Evolutionary conservation across 2,888 invertebrate species (phyloP).

Genomic region (Abscondita cerata): DNA sequence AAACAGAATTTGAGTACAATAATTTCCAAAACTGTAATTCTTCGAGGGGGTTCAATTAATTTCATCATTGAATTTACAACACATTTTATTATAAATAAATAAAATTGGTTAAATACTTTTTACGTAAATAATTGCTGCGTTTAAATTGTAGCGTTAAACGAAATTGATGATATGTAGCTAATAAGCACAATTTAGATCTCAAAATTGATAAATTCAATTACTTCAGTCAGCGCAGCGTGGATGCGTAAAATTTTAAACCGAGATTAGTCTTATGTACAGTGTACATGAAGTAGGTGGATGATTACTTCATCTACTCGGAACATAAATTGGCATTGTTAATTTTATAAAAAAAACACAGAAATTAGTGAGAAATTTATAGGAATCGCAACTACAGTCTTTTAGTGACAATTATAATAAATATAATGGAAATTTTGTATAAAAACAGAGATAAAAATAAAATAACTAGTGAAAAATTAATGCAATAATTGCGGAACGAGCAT

Average conservation of each 20-base stretch:
- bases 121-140: not conserved
- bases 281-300: slow-evolving; percentile 1
- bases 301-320: slow-evolving; percentile 22
- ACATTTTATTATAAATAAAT: too few species aligned
- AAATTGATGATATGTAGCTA: slow-evolving; percentile 4
- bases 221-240: too few species aligned
- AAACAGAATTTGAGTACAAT: slow-evolving; percentile 26
- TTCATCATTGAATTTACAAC: too few species aligned
- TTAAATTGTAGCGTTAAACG: not conserved
- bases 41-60: too few species aligned
- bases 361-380: not conserved
- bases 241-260: slow-evolving; percentile 15
- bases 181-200: slow-evolving; percentile 23
- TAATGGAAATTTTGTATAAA: too few species aligned
- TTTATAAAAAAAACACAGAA: not conserved
- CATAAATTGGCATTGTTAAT: not conserved
- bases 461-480: too few species aligned
- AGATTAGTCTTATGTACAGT: slow-evolving; percentile 18
- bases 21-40: slow-evolving; percentile 31
- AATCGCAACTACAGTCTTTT: not conserved
- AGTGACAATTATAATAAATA: too few species aligned
- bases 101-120: too few species aligned
- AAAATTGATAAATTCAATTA: slow-evolving; percentile 18
- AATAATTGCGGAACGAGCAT: too few species aligned
- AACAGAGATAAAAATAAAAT: too few species aligned